A percentile compares a stretch with the other conserved stretches of the same genome.
Conservation (phyloP, 2,797 vertebrate genomes). For the Anguilla obscura region DNA sequence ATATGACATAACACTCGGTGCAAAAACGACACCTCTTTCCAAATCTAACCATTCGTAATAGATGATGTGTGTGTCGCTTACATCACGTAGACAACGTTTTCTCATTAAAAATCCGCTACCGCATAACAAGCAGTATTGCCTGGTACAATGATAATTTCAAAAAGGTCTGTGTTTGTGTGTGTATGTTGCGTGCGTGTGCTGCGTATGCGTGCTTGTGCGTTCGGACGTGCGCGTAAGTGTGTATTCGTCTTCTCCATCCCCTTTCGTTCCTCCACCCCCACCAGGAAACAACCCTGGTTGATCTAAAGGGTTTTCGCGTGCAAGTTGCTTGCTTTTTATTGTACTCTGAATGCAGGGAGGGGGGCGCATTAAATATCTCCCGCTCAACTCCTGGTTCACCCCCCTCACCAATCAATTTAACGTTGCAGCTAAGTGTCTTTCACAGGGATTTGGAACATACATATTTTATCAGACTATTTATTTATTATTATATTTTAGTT, state of each 20-base stretch:
- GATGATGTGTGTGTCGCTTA: neutral
- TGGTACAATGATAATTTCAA: neutral
- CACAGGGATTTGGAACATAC: constrained; percentile 36
- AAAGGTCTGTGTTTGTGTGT: neutral
- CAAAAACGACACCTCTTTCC: neutral
- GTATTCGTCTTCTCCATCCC: constrained; percentile 26
- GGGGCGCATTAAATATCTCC: constrained; percentile 61
- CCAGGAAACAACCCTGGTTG: constrained; percentile 68
- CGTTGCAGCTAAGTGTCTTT: constrained; percentile 35
- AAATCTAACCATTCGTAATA: neutral
- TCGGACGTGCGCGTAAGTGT: neutral
- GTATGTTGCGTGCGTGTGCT: neutral
- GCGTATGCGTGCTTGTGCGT: constrained; percentile 16
- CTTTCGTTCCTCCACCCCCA: constrained; percentile 55
- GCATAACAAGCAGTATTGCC: neutral
- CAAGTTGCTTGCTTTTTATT: constrained; percentile 69
- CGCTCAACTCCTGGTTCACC: constrained; percentile 57
- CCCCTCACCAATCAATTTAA: constrained; percentile 48
- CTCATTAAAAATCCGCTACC: neutral
- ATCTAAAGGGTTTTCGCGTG: constrained; percentile 69
- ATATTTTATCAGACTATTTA: constrained; percentile 61
- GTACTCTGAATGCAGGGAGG: constrained; percentile 66
- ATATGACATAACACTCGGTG: neutral
- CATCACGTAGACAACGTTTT: neutral
- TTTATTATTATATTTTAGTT: constrained; percentile 73